Conservation (phyloP, 2,888 invertebrate species). For the Meloe dianella region DNA sequence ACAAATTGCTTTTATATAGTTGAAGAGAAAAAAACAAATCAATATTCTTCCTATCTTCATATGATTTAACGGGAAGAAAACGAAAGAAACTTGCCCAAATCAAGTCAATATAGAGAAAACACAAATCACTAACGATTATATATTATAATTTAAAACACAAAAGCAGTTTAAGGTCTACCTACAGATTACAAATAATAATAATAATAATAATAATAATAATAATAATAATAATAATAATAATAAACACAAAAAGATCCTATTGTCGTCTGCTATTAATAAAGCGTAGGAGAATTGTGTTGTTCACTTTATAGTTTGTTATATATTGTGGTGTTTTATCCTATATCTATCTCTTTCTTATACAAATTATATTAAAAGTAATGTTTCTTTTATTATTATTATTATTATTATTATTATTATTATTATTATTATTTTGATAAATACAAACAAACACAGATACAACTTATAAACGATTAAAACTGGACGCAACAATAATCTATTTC, state of each 20-base stretch:
- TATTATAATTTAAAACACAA: constrained; percentile 41
- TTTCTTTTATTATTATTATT: neutral
- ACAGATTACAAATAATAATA: constrained; percentile 21
- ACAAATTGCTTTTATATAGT: neutral
- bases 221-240: constrained; percentile 40
- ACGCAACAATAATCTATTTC: constrained; percentile 2
- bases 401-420: neutral
- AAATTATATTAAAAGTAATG: neutral
- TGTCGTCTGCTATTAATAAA: constrained; percentile 52
- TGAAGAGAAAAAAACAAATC: neutral
- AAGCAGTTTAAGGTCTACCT: constrained; percentile 39
- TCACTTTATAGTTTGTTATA: neutral
- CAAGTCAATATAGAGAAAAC: constrained; percentile 24
- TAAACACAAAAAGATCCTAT: constrained; percentile 48
- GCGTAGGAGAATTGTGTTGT: constrained; percentile 41
- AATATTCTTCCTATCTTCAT: neutral
- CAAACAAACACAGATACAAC: neutral
- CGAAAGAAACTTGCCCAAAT: constrained; percentile 1
- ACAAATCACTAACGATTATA: constrained; percentile 25
- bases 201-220: constrained; percentile 1
- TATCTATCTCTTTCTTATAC: neutral
- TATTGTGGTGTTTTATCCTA: constrained; percentile 5
- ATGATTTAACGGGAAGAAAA: neutral
- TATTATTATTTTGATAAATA: neutral
- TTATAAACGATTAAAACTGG: neutral